Evolutionary conservation across 2,888 invertebrate species (phyloP).

Genomic region (Platycheirus rosarum): DNA sequence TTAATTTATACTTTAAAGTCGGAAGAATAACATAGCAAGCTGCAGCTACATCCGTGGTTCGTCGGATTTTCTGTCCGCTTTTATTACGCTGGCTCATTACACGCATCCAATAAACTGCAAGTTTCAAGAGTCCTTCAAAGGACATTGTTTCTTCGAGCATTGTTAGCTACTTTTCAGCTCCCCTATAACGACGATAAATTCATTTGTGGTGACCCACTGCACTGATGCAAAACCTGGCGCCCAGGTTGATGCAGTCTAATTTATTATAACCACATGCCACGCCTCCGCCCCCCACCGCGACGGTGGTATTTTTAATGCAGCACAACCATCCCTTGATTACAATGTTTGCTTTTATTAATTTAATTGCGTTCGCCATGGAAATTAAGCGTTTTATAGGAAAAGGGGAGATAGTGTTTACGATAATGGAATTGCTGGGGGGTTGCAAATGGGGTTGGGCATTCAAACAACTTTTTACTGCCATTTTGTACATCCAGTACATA

Average conservation of each 20-base stretch:
- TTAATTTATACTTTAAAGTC: too few species aligned
- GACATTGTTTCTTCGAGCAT: neutral
- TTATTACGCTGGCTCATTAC: too few species aligned
- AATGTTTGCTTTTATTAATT: conserved; percentile 73
- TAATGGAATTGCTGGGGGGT: neutral
- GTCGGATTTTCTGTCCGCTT: too few species aligned
- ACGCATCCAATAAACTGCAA: too few species aligned
- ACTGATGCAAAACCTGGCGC: conserved; percentile 54
- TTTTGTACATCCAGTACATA: neutral
- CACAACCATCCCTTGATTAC: conserved; percentile 71
- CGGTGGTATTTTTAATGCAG: conserved; percentile 63
- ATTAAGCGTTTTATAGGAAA: conserved; percentile 67
- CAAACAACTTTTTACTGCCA: neutral
- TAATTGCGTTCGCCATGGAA: conserved; percentile 71
- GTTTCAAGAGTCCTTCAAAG: too few species aligned
- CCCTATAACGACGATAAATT: conserved; percentile 47
- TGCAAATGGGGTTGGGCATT: conserved; percentile 1
- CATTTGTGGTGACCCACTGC: conserved; percentile 55
- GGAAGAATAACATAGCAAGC: too few species aligned
- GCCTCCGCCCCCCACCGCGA: conserved; percentile 44
- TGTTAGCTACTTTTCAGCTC: neutral
- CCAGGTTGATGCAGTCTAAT: conserved; percentile 69
- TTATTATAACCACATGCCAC: conserved; percentile 64
- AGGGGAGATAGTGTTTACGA: conserved; percentile 52
- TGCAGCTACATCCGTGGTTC: too few species aligned